Base-by-base conservation (phyloP, 2,797 vertebrate genomes). In the Triplophysa yarkandensis region DNA sequence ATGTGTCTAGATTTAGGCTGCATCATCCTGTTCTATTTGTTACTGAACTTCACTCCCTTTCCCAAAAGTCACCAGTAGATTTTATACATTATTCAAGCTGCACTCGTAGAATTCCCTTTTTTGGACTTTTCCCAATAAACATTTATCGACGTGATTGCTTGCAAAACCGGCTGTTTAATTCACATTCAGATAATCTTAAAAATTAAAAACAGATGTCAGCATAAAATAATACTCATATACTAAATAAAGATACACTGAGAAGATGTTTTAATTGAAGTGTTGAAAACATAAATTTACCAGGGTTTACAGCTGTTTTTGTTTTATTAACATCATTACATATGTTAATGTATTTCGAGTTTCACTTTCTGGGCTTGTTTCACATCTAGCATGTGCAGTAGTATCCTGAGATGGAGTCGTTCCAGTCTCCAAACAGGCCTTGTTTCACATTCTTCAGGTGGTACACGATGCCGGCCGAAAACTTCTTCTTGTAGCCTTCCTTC, bases 341-440 rank as follows among this genome's bases (percentile, higher is more conserved):
- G 43, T 30, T 30, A 32, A 58, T 17, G 19, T 34, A 1, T 48
- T 76, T 72, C 64, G 28, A 46, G 23, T 32, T 64, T 65, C 41
- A 68, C 23, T 39, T 52, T 44, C 32, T 8, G 13, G 46, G 25
- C 14, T 64, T 17, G 34, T 19, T 68, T 61, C 39, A 48, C 44
- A 44, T 77, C 39, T 60, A 82, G 70, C 89, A 93, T 41, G 70
- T 85, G 82, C 93, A 94, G 83, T 90, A 92, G 65, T 88, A 87
- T 0, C 70, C 83, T 0, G 86, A 81, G 83, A 93, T 93, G 76
- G 78, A 70, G 0, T 92, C 1, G 19, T 90, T 17, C 91, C 92
- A 93, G 84, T 83, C 0, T 0, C 85, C 36, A 0, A 93, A 68
- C 36, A 92, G 1, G 2, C 92, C 92, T 21, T 41, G 27, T 1